A percentile compares a stretch with the other conserved stretches of the same genome.
These are phyloP conservation scores for Papilio demoleus DNA, from an alignment of 2,888 invertebrate species.

Conservation along the genomic window DNA sequence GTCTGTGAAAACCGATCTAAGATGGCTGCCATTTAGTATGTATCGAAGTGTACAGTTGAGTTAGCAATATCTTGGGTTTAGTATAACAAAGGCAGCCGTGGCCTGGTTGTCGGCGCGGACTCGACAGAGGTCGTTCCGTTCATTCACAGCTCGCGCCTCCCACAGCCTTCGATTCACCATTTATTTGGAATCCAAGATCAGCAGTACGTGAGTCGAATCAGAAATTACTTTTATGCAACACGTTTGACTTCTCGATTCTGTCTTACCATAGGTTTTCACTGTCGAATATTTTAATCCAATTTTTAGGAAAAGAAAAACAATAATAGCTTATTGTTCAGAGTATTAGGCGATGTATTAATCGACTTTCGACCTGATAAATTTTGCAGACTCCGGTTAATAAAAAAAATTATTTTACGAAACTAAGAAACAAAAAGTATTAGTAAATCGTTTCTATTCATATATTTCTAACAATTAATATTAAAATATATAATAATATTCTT, in stretches of 20 bases:
- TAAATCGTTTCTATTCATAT: background rate
- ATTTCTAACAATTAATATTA: background rate
- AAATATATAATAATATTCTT: background rate
- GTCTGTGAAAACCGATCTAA: background rate
- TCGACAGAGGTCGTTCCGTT: constrained; percentile 56
- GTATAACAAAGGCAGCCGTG: constrained; percentile 47
- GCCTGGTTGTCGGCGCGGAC: constrained; percentile 66
- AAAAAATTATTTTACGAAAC: background rate
- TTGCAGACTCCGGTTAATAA: background rate
- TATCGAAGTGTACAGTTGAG: background rate
- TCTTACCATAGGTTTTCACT: background rate
- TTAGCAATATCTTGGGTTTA: constrained; percentile 11
- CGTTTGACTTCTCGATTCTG: background rate
- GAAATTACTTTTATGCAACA: constrained; percentile 20
- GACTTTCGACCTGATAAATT: no score
- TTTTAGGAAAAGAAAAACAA: background rate
- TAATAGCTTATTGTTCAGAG: background rate
- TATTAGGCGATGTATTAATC: no score
- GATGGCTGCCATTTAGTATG: background rate
- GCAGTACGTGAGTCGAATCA: constrained; percentile 34
- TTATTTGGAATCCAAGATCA: constrained; percentile 33
- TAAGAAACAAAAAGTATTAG: background rate
- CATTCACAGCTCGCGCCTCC: constrained; percentile 45
- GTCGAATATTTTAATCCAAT: background rate
- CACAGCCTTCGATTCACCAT: constrained; percentile 33